phyloP scores from a whole-genome alignment of 92 coral and sea anemone species.

The Epizoanthus rinbou region DNA sequence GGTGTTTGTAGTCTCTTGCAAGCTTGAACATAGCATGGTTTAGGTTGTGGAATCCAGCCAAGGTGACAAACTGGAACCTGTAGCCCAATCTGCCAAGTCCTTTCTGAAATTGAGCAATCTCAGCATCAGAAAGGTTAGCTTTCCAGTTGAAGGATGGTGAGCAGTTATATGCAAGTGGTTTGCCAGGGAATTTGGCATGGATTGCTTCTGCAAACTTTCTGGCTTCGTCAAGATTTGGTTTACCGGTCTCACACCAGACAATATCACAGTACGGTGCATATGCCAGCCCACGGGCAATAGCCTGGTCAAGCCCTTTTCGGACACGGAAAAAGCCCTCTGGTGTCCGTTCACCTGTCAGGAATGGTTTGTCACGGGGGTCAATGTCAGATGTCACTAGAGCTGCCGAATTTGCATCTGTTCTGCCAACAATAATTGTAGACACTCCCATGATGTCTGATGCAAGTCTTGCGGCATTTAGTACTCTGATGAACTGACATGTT shows the following conservation, averaged over 20 bases:
- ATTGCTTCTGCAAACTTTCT: conserved; percentile 87
- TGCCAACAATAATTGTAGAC: conserved; percentile 90
- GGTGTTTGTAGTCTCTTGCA: conserved; percentile 82
- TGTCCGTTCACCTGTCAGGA: conserved; percentile 94
- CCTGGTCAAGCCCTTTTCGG: conserved; percentile 87
- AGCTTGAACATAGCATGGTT: conserved; percentile 98
- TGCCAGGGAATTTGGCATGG: conserved; percentile 91
- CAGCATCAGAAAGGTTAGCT: conserved; percentile 90
- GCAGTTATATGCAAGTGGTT: conserved; percentile 99
- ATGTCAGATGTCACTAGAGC: conserved; percentile 93
- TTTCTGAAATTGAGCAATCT: conserved; percentile 90
- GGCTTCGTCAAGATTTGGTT: conserved; percentile 93
- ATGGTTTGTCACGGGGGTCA: conserved; percentile 92
- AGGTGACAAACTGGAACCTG: conserved; percentile 95
- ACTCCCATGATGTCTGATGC: conserved; percentile 91
- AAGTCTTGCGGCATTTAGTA: conserved; percentile 94
- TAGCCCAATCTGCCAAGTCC: conserved; percentile 94
- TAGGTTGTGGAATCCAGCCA: conserved; percentile 96
- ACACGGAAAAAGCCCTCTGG: conserved; percentile 94
- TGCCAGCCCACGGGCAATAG: conserved; percentile 89
- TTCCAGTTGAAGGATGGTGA: conserved; percentile 99
- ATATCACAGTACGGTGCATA: conserved; percentile 99
- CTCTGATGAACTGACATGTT: conserved; percentile 91
- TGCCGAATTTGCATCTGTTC: conserved; percentile 98
- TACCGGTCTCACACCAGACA: conserved; percentile 95